These are phyloP conservation scores for Neodiprion pinetum DNA, from an alignment of 1,140 invertebrate genomes.

Conservation along the genomic window DNA sequence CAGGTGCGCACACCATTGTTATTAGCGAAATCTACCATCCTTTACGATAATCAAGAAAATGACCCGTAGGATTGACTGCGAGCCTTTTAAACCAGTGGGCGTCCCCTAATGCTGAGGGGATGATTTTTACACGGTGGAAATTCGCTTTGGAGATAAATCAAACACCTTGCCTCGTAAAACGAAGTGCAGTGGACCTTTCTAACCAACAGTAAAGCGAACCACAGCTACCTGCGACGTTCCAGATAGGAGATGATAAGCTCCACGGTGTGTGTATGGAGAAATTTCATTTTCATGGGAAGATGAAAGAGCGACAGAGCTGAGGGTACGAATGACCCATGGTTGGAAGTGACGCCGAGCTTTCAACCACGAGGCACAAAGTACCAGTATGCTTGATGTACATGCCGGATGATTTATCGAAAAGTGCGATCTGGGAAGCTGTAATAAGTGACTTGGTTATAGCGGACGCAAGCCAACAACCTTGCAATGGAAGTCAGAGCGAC, in stretches of 20 bases:
- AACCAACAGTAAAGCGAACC: not conserved
- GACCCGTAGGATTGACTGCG: no score
- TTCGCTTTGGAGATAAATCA: not conserved
- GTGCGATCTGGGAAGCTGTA: conserved; percentile 1
- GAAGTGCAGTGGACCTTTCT: not conserved
- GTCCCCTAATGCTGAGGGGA: no score
- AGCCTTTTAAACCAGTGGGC: no score
- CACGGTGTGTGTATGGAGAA: not conserved
- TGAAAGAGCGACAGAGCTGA: no score
- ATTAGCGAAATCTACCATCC: no score
- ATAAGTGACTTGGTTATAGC: conserved; percentile 1
- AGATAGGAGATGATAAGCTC: conserved; percentile 1
- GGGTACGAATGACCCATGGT: no score
- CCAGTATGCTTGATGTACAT: not conserved
- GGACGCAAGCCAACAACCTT: not conserved
- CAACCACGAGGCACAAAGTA: not conserved
- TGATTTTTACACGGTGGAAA: no score
- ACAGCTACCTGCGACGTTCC: not conserved
- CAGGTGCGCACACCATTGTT: no score
- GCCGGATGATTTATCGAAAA: not conserved
- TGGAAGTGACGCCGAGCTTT: not conserved
- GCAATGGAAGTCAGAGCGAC: not conserved
- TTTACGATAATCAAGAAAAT: no score
- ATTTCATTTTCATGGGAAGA: not conserved
- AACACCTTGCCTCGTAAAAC: not conserved